Evolutionary conservation across 2,888 invertebrate species (phyloP).

Genomic region (Gymnoscelis rufifasciata): DNA sequence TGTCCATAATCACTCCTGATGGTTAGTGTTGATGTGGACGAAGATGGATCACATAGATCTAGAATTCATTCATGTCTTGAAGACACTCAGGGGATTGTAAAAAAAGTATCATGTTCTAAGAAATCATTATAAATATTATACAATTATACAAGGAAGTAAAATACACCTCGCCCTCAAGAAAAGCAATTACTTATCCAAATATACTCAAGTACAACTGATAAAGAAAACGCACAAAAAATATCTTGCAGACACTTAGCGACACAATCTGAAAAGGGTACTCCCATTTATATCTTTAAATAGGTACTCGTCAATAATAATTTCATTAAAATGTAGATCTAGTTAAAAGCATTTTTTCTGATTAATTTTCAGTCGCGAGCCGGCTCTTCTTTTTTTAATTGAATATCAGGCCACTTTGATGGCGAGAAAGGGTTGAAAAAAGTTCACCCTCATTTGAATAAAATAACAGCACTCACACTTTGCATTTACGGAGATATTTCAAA

Average conservation of each 20-base stretch:
- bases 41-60: too few species aligned
- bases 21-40: too few species aligned
- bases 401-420: conserved; percentile 79
- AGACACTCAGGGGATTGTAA: too few species aligned
- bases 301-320: conserved; percentile 77
- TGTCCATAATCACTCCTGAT: too few species aligned
- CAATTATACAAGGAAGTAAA: too few species aligned
- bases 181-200: too few species aligned
- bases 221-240: conserved; percentile 13
- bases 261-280: conserved; percentile 61
- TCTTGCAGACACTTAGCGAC: conserved; percentile 40
- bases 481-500: conserved; percentile 80
- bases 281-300: conserved; percentile 58
- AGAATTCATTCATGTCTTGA: too few species aligned
- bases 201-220: conserved; percentile 2
- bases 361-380: conserved; percentile 75
- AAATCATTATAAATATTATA: too few species aligned
- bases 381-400: conserved; percentile 79
- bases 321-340: conserved; percentile 80
- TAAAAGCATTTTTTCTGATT: conserved; percentile 80
- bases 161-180: too few species aligned
- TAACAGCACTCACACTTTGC: conserved; percentile 79
- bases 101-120: too few species aligned
- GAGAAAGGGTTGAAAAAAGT: conserved; percentile 76
- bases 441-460: conserved; percentile 79